Conservation (phyloP, 2,113 vertebrate genomes). For the Felis chaus region DNA sequence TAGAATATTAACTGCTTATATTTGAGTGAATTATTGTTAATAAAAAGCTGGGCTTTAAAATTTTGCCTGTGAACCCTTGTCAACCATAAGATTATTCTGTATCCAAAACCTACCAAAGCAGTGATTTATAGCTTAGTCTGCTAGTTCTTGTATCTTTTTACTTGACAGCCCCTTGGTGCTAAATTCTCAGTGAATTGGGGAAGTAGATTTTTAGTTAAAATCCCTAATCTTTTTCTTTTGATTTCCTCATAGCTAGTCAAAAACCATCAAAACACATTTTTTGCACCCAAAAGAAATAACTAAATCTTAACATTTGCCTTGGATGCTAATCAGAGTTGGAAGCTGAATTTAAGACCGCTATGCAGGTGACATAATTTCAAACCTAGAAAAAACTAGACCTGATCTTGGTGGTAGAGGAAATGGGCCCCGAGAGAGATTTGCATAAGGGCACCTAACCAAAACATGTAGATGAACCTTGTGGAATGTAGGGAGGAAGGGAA, state of each 20-base stretch:
- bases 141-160: not conserved
- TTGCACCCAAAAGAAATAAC: not conserved
- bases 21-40: conserved; percentile 8
- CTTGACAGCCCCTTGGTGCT: not conserved
- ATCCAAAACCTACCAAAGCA: not conserved
- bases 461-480: not conserved
- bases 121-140: not conserved
- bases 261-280: not conserved
- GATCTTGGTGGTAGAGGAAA: not conserved
- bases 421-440: not conserved
- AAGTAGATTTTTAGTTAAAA: not conserved
- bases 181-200: not conserved
- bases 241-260: not conserved
- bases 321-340: not conserved
- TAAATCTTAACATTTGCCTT: not conserved
- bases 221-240: not conserved
- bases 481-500: not conserved
- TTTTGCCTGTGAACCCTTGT: not conserved
- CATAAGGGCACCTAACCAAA: not conserved
- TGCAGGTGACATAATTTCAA: not conserved
- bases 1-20: not conserved
- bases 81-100: not conserved
- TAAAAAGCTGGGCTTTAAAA: not conserved
- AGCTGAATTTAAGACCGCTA: not conserved
- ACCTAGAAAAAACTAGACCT: not conserved